Evolutionary conservation across 2,113 vertebrate genomes (phyloP), one percentile per base, ranked within the genome.

Genomic region (Alexandromys fortis): DNA sequence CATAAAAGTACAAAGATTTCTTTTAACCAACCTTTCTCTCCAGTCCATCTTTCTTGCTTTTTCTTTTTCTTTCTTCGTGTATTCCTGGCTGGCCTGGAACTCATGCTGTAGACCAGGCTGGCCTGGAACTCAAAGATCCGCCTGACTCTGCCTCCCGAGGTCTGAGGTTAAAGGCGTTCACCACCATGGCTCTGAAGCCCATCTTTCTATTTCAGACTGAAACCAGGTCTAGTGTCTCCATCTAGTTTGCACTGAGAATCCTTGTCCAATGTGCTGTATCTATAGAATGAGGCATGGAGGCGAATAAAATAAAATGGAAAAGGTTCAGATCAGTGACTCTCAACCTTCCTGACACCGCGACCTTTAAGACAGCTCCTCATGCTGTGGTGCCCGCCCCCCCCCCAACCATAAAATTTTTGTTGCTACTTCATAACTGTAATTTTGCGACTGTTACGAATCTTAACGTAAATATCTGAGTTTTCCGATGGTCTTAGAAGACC

Each of bases 301-400:
- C 21, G 30, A 89, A 73, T 61, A 86, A 78, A 82, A 78, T 52
- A 79, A 93, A 88, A 38, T 8, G 10, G 75, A 87, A 97, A 90
- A 86, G n/a, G 19, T 38, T 35, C 38, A 38, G 19, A 38, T 1
- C n/a, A 28, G 5, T 42, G 55, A 13, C 42, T 63, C 55, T 42
- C n/a, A 63, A 83, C 13, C 24, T 16, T 83, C 55, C 38, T 30
- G 55, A 28, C 42, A 24, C 12, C 28, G 13, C 0, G 24, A 63
- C 22, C 52, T 81, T 82, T 38, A 58, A 82, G 7, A 82, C 35
- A 58, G 19, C n/a, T 52, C 19, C 21, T 63, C 13, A 26, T 63
- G 55, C 17, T 63, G 1, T 42, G 79, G 24, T 83, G 81, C 5
- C 65, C 1, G 4, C 30, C 22, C 55, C 5, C 65, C 1, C 11